Percentiles rank a stretch among this genome's conserved stretches.
phyloP scores from a whole-genome alignment of 2,797 vertebrate species.

The Pipistrellus kuhlii region DNA sequence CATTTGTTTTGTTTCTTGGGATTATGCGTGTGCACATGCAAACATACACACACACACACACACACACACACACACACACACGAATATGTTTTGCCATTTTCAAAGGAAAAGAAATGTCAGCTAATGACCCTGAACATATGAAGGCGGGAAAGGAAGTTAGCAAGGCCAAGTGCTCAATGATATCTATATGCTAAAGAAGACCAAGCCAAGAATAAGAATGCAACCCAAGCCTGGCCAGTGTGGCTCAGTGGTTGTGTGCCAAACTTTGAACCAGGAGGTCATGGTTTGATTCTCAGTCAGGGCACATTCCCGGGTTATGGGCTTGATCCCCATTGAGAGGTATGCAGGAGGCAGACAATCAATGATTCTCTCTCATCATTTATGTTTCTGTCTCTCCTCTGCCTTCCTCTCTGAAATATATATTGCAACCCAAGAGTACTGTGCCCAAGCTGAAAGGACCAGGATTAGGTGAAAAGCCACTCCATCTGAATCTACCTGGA shows the following conservation, averaged over 20 bases:
- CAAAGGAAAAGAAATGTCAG: slow-evolving; percentile 79
- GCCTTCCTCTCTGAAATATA: no score
- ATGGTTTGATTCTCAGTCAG: no score
- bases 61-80: fast-evolving
- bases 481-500: not conserved
- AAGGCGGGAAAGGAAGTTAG: slow-evolving; percentile 72
- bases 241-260: no score
- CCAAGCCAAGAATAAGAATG: slow-evolving; percentile 80
- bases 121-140: slow-evolving; percentile 82
- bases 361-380: no score
- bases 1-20: slow-evolving; percentile 36
- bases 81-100: slow-evolving; percentile 48
- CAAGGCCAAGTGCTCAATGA: slow-evolving; percentile 68
- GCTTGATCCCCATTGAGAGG: no score
- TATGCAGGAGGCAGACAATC: no score
- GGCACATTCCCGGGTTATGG: no score
- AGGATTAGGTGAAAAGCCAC: slow-evolving; percentile 75
- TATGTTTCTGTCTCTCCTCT: no score
- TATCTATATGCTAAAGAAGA: slow-evolving; percentile 71
- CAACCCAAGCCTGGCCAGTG: slow-evolving; percentile 54
- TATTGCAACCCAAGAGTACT: slow-evolving; percentile 75
- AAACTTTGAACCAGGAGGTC: no score
- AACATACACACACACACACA: not conserved
- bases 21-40: not conserved
- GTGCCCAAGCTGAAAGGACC: slow-evolving; percentile 76